Percentiles rank a stretch among this genome's conserved stretches.
phyloP scores from a whole-genome alignment of 2,113 vertebrate genomes.

The Nothocercus nigrocapillus region DNA sequence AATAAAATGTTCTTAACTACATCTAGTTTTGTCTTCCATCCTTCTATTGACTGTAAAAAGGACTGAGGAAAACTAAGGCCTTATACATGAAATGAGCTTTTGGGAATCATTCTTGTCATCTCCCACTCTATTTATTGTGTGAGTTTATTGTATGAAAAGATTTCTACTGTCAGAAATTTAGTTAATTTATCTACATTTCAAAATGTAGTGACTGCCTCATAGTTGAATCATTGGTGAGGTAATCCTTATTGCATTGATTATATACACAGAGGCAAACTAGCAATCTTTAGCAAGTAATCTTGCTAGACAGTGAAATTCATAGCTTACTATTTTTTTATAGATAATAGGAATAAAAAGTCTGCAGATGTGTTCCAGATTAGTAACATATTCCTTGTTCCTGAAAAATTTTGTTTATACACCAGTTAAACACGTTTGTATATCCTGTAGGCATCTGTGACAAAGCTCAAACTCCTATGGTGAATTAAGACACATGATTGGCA shows the following conservation, averaged over 20 bases:
- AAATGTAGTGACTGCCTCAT: neutral
- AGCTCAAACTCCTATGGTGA: neutral
- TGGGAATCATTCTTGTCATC: neutral
- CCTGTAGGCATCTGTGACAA: neutral
- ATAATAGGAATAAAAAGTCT: neutral
- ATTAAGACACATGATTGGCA: rapidly evolving
- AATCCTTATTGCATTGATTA: neutral
- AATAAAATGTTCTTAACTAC: neutral
- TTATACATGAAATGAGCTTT: neutral
- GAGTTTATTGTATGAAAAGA: neutral
- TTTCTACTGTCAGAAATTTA: neutral
- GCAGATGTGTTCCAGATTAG: neutral
- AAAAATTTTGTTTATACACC: neutral
- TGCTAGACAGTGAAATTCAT: neutral
- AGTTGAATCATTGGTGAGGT: neutral
- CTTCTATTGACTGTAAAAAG: neutral
- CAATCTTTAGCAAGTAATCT: neutral
- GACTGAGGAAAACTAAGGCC: neutral
- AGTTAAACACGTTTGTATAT: neutral
- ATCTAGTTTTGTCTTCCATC: neutral
- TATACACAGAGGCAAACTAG: neutral
- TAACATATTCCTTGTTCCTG: neutral
- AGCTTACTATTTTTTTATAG: neutral
- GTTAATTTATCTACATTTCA: neutral
- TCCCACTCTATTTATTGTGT: neutral